Percentiles rank a stretch among this genome's conserved stretches.
phyloP scores from a whole-genome alignment of 2,113 vertebrate genomes.

The Neoarius graeffei region DNA sequence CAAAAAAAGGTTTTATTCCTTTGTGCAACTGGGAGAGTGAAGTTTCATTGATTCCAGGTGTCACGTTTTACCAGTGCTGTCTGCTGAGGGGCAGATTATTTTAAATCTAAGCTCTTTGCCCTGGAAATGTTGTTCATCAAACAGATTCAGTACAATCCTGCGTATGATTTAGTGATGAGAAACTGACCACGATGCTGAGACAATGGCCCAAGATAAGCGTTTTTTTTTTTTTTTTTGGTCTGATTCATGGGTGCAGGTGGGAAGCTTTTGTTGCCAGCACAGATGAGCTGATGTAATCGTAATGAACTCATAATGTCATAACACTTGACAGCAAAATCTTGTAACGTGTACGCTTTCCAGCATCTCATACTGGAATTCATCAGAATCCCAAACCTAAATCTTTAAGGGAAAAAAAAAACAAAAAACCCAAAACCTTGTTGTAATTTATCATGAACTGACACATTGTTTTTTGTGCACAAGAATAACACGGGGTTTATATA shows the following conservation, averaged over 20 bases:
- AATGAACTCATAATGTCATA: constrained; percentile 26
- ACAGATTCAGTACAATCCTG: constrained; percentile 3
- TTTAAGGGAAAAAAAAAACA: background rate
- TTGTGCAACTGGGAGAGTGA: constrained; percentile 36
- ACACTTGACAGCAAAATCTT: constrained; percentile 14
- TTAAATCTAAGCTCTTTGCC: constrained; percentile 35
- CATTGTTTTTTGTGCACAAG: background rate
- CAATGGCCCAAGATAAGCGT: constrained; percentile 2
- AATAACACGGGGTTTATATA: constrained; percentile 11
- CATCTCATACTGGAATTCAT: constrained; percentile 11
- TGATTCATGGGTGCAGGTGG: constrained; percentile 37
- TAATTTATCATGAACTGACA: background rate
- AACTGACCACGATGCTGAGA: constrained; percentile 26
- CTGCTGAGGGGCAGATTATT: constrained; percentile 30
- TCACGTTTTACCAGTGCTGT: constrained; percentile 47
- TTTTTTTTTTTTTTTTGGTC: constrained; percentile 5
- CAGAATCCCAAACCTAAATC: background rate
- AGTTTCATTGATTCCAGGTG: constrained; percentile 56
- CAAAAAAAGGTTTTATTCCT: constrained; percentile 49
- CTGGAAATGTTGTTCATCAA: constrained; percentile 37
- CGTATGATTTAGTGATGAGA: constrained; percentile 44
- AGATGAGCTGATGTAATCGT: constrained; percentile 33
- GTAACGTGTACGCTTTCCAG: background rate
- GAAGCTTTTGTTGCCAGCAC: constrained; percentile 19
- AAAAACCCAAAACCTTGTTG: no score